These are phyloP conservation scores for Platysternon megacephalum DNA, from an alignment of 2,113 vertebrate genomes.

Conservation along the genomic window DNA sequence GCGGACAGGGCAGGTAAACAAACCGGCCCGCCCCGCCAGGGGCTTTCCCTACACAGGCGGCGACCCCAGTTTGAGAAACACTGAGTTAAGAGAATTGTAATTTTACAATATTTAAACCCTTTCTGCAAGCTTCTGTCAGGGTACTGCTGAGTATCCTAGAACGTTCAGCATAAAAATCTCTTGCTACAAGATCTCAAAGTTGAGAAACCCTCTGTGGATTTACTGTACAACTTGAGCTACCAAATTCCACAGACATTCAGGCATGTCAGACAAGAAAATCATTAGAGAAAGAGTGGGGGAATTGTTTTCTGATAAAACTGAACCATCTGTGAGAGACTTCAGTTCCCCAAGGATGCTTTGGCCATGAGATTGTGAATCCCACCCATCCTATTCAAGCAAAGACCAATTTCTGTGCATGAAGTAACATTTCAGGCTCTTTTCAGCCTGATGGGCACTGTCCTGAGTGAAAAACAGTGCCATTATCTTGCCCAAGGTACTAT, in stretches of 20 bases:
- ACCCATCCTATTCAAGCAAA: accelerated
- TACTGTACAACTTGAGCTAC: background rate
- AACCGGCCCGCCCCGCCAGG: too few relatives aligned
- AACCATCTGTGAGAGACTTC: accelerated
- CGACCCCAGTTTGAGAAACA: too few relatives aligned
- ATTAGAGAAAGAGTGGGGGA: background rate
- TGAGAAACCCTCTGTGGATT: background rate
- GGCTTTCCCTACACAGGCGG: too few relatives aligned
- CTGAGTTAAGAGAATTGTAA: too few relatives aligned
- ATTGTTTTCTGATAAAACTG: background rate
- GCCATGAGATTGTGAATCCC: background rate
- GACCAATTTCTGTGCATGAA: background rate
- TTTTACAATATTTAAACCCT: too few relatives aligned
- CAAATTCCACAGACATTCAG: background rate
- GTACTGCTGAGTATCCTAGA: too few relatives aligned
- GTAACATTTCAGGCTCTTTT: background rate
- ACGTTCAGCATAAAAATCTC: too few relatives aligned
- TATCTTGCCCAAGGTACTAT: background rate
- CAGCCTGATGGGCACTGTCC: background rate
- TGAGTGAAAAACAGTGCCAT: background rate
- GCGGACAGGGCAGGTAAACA: too few relatives aligned
- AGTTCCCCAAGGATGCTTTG: background rate
- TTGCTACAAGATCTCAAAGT: background rate
- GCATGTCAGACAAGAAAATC: background rate
- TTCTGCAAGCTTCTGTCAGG: too few relatives aligned